Conservation (phyloP, 2,113 vertebrate genomes). For the Cromileptes altivelis region DNA sequence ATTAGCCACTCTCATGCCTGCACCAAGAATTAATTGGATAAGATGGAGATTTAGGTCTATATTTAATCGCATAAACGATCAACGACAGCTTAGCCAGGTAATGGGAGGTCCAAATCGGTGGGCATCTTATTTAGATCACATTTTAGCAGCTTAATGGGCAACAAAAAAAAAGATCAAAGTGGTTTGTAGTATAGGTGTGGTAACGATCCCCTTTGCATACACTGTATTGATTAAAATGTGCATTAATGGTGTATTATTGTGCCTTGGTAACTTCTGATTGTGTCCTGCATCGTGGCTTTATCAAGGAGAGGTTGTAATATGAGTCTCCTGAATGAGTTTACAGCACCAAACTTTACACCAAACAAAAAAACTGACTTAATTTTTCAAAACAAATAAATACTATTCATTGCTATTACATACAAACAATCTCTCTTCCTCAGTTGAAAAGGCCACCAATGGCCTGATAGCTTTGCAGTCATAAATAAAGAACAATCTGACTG, state of each 20-base stretch:
- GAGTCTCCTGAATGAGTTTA: slow-evolving; percentile 5
- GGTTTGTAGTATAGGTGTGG: slow-evolving; percentile 51
- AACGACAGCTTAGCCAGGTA: slow-evolving; percentile 76
- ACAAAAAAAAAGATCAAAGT: slow-evolving; percentile 43
- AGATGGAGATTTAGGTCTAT: slow-evolving; percentile 84
- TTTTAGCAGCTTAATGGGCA: slow-evolving; percentile 79
- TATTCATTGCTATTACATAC: slow-evolving; percentile 41
- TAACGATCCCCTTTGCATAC: slow-evolving; percentile 26
- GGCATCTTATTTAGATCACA: slow-evolving; percentile 82
- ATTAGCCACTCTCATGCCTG: slow-evolving; percentile 87
- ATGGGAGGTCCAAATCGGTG: slow-evolving; percentile 73
- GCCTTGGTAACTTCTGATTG: slow-evolving; percentile 62
- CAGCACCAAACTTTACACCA: slow-evolving; percentile 22
- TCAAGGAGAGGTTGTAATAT: not conserved
- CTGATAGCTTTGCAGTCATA: slow-evolving; percentile 69
- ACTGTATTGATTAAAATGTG: slow-evolving; percentile 31
- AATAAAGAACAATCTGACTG: slow-evolving; percentile 66
- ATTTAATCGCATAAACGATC: slow-evolving; percentile 86
- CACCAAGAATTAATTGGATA: slow-evolving; percentile 87
- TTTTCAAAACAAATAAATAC: slow-evolving; percentile 54
- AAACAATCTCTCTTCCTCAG: slow-evolving; percentile 70
- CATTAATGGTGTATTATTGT: slow-evolving; percentile 53
- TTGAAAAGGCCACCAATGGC: slow-evolving; percentile 78
- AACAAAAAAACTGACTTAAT: slow-evolving; percentile 32
- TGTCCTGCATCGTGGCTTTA: slow-evolving; percentile 31